Evolutionary conservation across 2,888 invertebrate genomes (phyloP).

Genomic region (Cremastinae sp.): DNA sequence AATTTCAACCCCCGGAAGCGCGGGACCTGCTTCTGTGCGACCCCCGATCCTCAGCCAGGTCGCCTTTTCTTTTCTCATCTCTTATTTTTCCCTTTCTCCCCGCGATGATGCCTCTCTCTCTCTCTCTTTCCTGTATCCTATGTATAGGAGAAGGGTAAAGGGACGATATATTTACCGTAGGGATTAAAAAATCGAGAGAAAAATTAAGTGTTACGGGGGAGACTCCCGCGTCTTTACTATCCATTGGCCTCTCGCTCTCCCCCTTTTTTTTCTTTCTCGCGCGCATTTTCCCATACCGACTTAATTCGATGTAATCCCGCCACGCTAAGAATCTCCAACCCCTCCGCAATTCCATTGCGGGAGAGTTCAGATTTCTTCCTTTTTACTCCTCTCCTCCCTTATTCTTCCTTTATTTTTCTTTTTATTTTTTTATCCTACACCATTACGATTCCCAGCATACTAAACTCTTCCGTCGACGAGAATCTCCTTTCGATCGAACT

Average conservation of each 20-base stretch:
- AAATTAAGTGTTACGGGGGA: conserved; percentile 81
- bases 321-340: conserved; percentile 76
- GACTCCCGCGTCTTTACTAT: conserved; percentile 71
- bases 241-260: conserved; percentile 59
- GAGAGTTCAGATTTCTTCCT: conserved; percentile 59
- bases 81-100: conserved; percentile 16
- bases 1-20: conserved; percentile 62
- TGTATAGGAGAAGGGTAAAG: conserved; percentile 68
- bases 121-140: conserved; percentile 39
- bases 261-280: too few relatives aligned
- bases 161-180: conserved; percentile 80
- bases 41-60: conserved; percentile 38
- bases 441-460: conserved; percentile 8
- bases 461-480: conserved; percentile 19
- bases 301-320: conserved; percentile 80
- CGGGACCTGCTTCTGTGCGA: conserved; percentile 31
- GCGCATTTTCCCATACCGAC: conserved; percentile 70
- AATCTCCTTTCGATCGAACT: not conserved
- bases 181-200: conserved; percentile 81
- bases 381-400: conserved; percentile 54
- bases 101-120: not conserved
- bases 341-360: conserved; percentile 52
- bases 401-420: conserved; percentile 46
- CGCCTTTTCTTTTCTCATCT: too few relatives aligned
- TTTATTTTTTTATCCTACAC: conserved; percentile 31